A percentile compares a stretch with the other conserved stretches of the same genome.
Conservation (phyloP, 2,797 vertebrate genomes). For the Psittacula derbiana region DNA sequence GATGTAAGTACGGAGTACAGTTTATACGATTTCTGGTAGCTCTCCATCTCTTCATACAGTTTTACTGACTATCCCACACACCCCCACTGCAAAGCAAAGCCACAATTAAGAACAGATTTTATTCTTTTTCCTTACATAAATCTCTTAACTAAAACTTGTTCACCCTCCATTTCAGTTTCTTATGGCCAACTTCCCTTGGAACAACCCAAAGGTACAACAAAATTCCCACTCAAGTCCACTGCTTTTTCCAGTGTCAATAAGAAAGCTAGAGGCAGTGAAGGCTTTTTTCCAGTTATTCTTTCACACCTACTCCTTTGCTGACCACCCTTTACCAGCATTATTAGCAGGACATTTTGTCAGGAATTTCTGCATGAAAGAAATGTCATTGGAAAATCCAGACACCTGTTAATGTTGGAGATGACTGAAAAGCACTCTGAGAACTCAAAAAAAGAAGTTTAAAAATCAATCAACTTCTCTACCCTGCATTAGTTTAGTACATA, state of each 20-base stretch:
- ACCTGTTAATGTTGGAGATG: not conserved
- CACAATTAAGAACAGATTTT: not conserved
- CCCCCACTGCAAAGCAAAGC: not conserved
- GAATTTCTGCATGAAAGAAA: not conserved
- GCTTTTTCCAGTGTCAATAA: not conserved
- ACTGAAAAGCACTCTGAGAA: not conserved
- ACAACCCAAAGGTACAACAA: not conserved
- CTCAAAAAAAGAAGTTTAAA: not conserved
- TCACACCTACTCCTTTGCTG: not conserved
- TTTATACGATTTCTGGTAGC: not conserved
- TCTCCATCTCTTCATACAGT: rapidly evolving
- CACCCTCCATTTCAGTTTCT: not conserved
- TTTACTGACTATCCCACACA: not conserved
- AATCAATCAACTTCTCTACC: not conserved
- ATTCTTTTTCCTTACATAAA: not conserved
- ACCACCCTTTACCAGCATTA: not conserved
- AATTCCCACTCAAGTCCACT: not conserved
- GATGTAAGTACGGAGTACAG: not conserved
- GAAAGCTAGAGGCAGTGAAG: not conserved
- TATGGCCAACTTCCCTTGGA: not conserved
- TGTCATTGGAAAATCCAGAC: not conserved
- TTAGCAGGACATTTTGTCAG: not conserved
- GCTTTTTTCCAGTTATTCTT: not conserved
- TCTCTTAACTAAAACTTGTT: not conserved
- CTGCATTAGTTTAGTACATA: not conserved